These are phyloP conservation scores for Sanderia malayensis DNA, from an alignment of 30 jellyfish, hydroid and myxozoan species.

Conservation along the genomic window DNA sequence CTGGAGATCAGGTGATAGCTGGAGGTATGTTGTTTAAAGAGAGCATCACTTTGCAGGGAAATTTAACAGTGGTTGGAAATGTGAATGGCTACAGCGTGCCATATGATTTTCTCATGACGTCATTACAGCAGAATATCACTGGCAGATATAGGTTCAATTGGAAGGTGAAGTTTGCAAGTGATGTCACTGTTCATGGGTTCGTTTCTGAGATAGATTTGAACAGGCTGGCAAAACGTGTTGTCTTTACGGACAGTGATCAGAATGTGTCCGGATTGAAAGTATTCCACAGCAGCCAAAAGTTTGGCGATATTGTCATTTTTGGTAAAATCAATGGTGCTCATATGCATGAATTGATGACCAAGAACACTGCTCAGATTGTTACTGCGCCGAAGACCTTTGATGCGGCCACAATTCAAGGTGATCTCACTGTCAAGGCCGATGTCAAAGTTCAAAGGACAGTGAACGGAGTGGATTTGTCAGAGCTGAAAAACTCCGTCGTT, in stretches of 20 bases:
- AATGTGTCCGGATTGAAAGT: slow-evolving; percentile 31
- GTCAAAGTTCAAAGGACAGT: slow-evolving; percentile 36
- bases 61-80: slow-evolving; percentile 3
- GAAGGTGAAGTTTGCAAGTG: slow-evolving; percentile 7
- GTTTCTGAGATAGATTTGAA: slow-evolving; percentile 19
- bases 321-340: slow-evolving; percentile 28
- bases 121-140: slow-evolving; percentile 26
- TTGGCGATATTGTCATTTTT: background rate
- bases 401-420: background rate
- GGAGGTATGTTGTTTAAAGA: background rate
- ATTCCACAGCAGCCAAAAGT: slow-evolving; percentile 11
- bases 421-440: background rate
- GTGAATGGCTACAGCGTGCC: slow-evolving; percentile 50
- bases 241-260: slow-evolving; percentile 27
- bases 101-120: slow-evolving; percentile 19
- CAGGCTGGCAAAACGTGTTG: background rate
- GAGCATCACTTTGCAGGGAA: slow-evolving; percentile 1
- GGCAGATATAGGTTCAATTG: slow-evolving; percentile 7
- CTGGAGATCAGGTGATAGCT: slow-evolving; percentile 10
- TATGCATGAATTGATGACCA: slow-evolving; percentile 15
- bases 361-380: slow-evolving; percentile 29
- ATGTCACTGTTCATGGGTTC: slow-evolving; percentile 3
- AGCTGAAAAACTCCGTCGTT: background rate
- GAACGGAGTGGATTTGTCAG: slow-evolving; percentile 66
- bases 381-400: slow-evolving; percentile 20